Base-by-base conservation (phyloP, 2,797 vertebrate genomes). In the Dermochelys coriacea region DNA sequence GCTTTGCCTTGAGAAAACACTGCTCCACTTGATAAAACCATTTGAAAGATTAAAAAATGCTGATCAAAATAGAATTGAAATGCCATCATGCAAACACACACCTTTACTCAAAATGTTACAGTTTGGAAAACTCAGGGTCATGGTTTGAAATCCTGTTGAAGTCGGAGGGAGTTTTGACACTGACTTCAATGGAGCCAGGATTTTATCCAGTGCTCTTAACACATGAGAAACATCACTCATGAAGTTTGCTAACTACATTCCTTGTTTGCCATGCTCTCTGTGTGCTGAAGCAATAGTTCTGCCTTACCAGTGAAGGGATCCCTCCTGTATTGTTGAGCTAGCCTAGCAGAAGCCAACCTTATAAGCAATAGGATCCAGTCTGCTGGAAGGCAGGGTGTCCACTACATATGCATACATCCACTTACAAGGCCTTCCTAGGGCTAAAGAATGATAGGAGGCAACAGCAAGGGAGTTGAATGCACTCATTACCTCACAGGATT, bases 161-260 rank as follows among this genome's bases (percentile, higher is more conserved):
- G 4, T 91, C 74, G 29, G 37, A 84, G 74, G 51, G 34, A 64
- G 12, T 37, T 55, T 75, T 82, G 47, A 55, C 34, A 74, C 19
- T n/a, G 5, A 23, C 25, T 57, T 59, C 57, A 1, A 0, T 31
- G 37, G 59, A 78, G 15, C 4, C 78, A 6, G 31, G 15, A 23
- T 34, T 25, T 47, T 57, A 14, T 4, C 10, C 4, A 15, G 3
- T 18, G n/a, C 34, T 91, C 75, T 49, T 82, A 71, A 34, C 31
- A 25, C 5, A 8, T 49, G 57, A 29, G 19, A 47, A 41, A 11
- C 37, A 21, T 0, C 0, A 47, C 34, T n/a, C 10, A 1, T 52
- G 27, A 47, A 8, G 50, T 74, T 84, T 74, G 25, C 6, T 47
- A 57, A 88, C 11, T 61, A 54, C 0, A 75, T 83, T 55, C 37